Evolutionary conservation across 1,140 invertebrate species (phyloP), one percentile per base, ranked within the genome.

Genomic region (Euura lappo): DNA sequence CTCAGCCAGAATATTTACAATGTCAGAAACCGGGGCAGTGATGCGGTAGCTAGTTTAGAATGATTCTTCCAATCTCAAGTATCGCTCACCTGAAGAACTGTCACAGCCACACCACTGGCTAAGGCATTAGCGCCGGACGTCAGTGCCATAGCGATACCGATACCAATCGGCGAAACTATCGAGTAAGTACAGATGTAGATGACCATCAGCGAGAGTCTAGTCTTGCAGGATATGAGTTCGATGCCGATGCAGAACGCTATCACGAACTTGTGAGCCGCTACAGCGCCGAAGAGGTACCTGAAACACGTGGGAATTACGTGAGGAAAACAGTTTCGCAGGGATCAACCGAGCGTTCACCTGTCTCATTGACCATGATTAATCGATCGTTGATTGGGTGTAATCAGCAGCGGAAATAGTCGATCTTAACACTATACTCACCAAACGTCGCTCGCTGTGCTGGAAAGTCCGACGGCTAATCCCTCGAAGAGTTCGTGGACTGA

Each of bases 401-500:
- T 28, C 13, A 69, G 13, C 5, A 45, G 11, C n/a, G 10, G 0
- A 70, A 45, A 43, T n/a, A 44, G 65, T 28, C 28, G 28, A 28
- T 28, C 28, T 28, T 28, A 28, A 28, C 28, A 28, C 28, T 28
- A 28, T 43, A 65, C 82, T 79, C 87, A 90, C 93, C 94, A 96
- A 6, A 97, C 93, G 66, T 92, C 89, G 2, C 86, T 83, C 5
- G 91, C 85, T 7, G 91, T 90, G 28, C 88, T 88, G 84, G 97
- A 95, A 42, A 97, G 87, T 7, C 96, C 96, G 72, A 98, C 93
- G 42, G 96, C 94, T 71, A 98, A 90, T 44, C 97, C 97, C 90
- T 98, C 97, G 80, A 98, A 97, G 0, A 97, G 87, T 77, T 97
- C 95, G 82, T 98, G 97, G 70, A 98, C 92, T 4, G 96, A 96